These are phyloP conservation scores for Tipula vernalis DNA, from an alignment of 2,888 invertebrate species.

Conservation along the genomic window DNA sequence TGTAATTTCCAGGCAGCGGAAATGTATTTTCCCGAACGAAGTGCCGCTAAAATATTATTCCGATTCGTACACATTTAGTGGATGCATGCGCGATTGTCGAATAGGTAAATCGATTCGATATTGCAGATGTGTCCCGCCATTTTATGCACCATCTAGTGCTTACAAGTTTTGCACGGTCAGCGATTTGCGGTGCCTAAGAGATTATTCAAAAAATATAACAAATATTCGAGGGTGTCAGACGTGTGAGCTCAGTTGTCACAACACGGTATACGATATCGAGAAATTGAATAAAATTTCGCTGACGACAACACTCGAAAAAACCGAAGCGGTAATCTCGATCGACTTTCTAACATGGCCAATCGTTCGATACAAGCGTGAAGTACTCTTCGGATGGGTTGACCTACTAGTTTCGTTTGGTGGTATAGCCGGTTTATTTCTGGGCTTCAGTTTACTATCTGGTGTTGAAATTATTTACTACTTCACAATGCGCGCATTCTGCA, in stretches of 20 bases:
- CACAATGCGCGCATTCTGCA: conserved; percentile 45
- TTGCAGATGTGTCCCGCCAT: conserved; percentile 61
- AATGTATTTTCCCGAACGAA: conserved; percentile 61
- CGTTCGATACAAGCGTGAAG: conserved; percentile 65
- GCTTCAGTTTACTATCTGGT: conserved; percentile 62
- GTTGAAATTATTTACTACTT: conserved; percentile 69
- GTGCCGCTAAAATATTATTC: conserved; percentile 42
- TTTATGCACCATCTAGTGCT: conserved; percentile 49
- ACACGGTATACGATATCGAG: conserved; percentile 63
- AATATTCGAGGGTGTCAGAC: conserved; percentile 45
- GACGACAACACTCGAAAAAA: background rate
- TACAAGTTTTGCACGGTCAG: conserved; percentile 45
- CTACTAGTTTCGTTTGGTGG: conserved; percentile 47
- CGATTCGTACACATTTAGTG: conserved; percentile 54
- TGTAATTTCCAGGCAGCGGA: conserved; percentile 41
- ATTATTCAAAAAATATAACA: conserved; percentile 40
- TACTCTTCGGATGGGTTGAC: conserved; percentile 75
- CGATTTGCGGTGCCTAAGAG: conserved; percentile 47
- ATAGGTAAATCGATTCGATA: conserved; percentile 48
- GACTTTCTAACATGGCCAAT: conserved; percentile 68
- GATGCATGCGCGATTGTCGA: conserved; percentile 61
- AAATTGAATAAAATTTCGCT: conserved; percentile 52
- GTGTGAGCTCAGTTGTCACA: conserved; percentile 61
- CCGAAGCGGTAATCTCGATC: conserved; percentile 25
- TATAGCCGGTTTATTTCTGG: conserved; percentile 41